Conservation (phyloP, 2,888 invertebrate species). For the Agrilus mali region DNA sequence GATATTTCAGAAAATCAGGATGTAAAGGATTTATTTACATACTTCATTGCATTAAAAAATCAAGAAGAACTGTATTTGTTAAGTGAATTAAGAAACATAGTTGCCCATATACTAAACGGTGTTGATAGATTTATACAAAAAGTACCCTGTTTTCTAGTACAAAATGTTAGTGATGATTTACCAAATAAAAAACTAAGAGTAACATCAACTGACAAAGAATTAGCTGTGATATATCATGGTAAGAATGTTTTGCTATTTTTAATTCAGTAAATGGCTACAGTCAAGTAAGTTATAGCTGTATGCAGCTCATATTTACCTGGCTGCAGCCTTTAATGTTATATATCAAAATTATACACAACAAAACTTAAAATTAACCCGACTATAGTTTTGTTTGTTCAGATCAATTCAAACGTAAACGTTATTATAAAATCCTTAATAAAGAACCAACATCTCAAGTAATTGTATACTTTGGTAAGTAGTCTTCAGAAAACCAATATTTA, state of each 20-base stretch:
- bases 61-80: slow-evolving; percentile 8
- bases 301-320: too few relatives aligned
- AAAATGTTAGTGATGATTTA: slow-evolving; percentile 2
- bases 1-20: slow-evolving; percentile 18
- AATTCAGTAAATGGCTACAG: neutral
- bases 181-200: slow-evolving; percentile 3
- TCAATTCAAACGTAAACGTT: slow-evolving; percentile 15
- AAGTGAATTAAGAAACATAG: slow-evolving; percentile 10
- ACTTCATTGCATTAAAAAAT: slow-evolving; percentile 15
- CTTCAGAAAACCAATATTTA: neutral
- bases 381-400: slow-evolving; percentile 5
- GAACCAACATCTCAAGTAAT: slow-evolving; percentile 8
- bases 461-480: slow-evolving; percentile 15
- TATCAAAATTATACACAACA: neutral
- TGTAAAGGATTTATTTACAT: slow-evolving; percentile 19
- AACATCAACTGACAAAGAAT: slow-evolving; percentile 1
- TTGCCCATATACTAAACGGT: slow-evolving; percentile 3
- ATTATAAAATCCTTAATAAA: slow-evolving; percentile 11
- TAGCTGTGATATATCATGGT: neutral
- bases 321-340: too few relatives aligned
- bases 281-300: too few relatives aligned
- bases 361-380: slow-evolving; percentile 2
- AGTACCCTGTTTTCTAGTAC: slow-evolving; percentile 5
- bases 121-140: slow-evolving; percentile 5
- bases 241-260: neutral